A percentile compares a stretch with the other conserved stretches of the same genome.
These are phyloP conservation scores for Scaptomyza tumidula DNA, from an alignment of 2,888 invertebrate genomes.

Conservation along the genomic window DNA sequence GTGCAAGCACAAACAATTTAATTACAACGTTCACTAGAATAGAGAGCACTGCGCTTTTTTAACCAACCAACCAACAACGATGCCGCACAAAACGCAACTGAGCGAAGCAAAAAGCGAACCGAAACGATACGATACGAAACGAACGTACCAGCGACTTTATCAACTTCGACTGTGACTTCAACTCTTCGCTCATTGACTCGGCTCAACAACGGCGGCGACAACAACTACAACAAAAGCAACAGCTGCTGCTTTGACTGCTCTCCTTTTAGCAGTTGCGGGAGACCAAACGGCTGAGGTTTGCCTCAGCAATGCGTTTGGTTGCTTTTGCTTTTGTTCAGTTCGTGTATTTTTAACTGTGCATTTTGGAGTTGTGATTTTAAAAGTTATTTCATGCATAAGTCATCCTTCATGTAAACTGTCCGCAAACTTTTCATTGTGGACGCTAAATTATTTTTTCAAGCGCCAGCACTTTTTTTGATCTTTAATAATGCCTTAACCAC, in stretches of 20 bases:
- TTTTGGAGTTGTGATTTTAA: slow-evolving; percentile 19
- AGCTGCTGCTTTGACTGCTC: slow-evolving; percentile 23
- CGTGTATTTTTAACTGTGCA: slow-evolving; percentile 18
- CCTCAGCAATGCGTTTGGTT: slow-evolving; percentile 21
- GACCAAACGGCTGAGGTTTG: slow-evolving; percentile 15
- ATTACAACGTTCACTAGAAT: slow-evolving; percentile 3
- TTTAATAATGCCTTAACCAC: background rate
- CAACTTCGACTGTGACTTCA: slow-evolving; percentile 40
- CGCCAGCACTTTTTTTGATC: background rate
- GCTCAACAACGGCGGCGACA: slow-evolving; percentile 25
- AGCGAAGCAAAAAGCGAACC: slow-evolving; percentile 27
- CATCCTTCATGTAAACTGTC: background rate
- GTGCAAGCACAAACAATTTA: slow-evolving; percentile 13
- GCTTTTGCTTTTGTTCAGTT: slow-evolving; percentile 18
- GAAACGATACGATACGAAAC: slow-evolving; percentile 21
- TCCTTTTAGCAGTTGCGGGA: slow-evolving; percentile 10
- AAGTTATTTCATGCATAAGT: background rate
- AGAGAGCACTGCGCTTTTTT: background rate
- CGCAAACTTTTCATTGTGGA: background rate
- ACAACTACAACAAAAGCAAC: slow-evolving; percentile 23
- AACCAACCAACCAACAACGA: slow-evolving; percentile 40
- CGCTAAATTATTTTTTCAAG: background rate
- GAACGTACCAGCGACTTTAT: slow-evolving; percentile 31
- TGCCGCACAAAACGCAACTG: slow-evolving; percentile 61
- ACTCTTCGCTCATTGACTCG: slow-evolving; percentile 45